Evolutionary conservation across 2,113 vertebrate genomes (phyloP).

Genomic region (Nymphicus hollandicus): DNA sequence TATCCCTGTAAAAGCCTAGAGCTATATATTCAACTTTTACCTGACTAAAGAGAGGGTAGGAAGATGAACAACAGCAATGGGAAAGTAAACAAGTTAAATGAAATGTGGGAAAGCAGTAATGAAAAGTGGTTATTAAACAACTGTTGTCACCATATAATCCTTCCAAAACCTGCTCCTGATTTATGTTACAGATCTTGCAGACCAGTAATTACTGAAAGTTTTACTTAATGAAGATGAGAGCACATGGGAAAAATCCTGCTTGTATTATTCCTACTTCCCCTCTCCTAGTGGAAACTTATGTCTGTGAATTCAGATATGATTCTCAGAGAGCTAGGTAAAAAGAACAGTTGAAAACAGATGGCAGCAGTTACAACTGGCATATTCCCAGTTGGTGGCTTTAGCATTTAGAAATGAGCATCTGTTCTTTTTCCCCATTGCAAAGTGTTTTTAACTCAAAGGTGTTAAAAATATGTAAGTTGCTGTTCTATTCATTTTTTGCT

Average conservation of each 20-base stretch:
- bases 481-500: conserved; percentile 77
- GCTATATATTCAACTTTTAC: neutral
- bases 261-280: conserved; percentile 10
- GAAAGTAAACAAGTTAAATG: conserved; percentile 33
- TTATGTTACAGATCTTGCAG: conserved; percentile 16
- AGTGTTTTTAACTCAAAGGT: conserved; percentile 74
- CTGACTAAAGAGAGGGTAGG: conserved; percentile 2
- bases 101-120: conserved; percentile 4
- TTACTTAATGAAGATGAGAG: conserved; percentile 40
- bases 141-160: neutral
- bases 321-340: conserved; percentile 74
- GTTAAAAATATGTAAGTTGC: conserved; percentile 77
- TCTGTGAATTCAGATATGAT: conserved; percentile 68
- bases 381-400: conserved; percentile 80
- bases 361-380: conserved; percentile 77
- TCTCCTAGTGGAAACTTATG: neutral
- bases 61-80: conserved; percentile 21
- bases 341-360: conserved; percentile 83
- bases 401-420: conserved; percentile 82
- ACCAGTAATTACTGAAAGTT: conserved; percentile 5
- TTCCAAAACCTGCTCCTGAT: conserved; percentile 35
- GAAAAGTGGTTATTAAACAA: conserved; percentile 62
- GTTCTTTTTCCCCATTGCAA: conserved; percentile 73
- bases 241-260: conserved; percentile 52
- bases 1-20: neutral